These are phyloP conservation scores for Distichodus sexfasciatus DNA, from an alignment of 2,797 vertebrate genomes.

Conservation along the genomic window DNA sequence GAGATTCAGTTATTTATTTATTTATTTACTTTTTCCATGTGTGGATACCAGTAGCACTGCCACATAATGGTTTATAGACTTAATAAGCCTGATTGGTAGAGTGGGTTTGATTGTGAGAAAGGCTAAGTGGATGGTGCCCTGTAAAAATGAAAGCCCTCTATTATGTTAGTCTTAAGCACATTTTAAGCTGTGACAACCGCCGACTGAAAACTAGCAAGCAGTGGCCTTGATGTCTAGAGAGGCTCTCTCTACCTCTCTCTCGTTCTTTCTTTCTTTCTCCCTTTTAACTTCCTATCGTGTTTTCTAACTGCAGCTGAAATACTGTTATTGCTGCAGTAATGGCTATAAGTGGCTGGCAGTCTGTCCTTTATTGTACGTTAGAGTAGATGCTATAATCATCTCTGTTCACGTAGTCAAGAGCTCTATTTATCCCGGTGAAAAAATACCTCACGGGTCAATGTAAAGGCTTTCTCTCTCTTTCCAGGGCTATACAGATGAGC, in stretches of 20 bases:
- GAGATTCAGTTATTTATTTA: background rate
- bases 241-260: background rate
- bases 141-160: constrained; percentile 23
- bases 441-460: background rate
- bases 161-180: background rate
- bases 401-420: constrained; percentile 21
- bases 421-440: constrained; percentile 25
- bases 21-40: background rate
- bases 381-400: constrained; percentile 44
- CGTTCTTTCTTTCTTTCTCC: constrained; percentile 1
- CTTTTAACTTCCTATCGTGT: background rate
- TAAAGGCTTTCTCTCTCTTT: constrained; percentile 6
- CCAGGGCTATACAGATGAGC: constrained; percentile 96
- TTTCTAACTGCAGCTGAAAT: constrained; percentile 24
- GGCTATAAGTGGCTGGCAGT: constrained; percentile 3
- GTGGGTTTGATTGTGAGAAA: constrained; percentile 11
- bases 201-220: constrained; percentile 9
- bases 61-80: background rate
- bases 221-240: constrained; percentile 23
- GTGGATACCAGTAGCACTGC: background rate
- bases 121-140: background rate
- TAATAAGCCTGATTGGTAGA: background rate
- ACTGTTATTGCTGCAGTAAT: constrained; percentile 33
- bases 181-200: constrained; percentile 5
- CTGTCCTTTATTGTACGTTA: constrained; percentile 20